Base-by-base conservation (phyloP, 2,113 vertebrate genomes). In the Peucedramus taeniatus region DNA sequence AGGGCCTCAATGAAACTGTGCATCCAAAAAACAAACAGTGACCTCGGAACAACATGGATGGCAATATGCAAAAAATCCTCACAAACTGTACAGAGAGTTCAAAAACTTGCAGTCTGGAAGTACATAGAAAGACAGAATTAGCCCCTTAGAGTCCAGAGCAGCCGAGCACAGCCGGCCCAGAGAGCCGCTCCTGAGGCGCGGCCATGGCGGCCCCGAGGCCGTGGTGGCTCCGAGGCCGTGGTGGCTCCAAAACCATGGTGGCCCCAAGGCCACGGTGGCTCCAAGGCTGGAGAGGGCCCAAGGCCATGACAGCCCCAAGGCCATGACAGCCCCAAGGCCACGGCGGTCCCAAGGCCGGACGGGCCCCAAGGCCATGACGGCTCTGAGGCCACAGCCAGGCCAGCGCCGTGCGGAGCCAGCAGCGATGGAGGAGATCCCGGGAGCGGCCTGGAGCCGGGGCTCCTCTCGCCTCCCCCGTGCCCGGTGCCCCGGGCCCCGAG, bases 81-180 rank as follows among this genome's bases (percentile, higher is more conserved):
- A 98, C 98, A 98, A 98, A 97, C 97, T 98, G 96, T 98, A 99
- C 98, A 98, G 97, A 97, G 97, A 98, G 97, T 97, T 97, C 97
- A 96, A 98, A 98, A 98, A 98, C 98, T 98, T 97, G 98, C 98
- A 98, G 97, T 98, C 97, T 98, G 97, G 98, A 98, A 98, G 98
- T 98, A 98, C 98, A 97, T 96, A 98, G 87, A 93, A 97, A 98
- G 97, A 98, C 98, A 98, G 97, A 98, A 92, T 97, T 89, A 97
- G 98, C 98, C 98, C 98, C 93, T 61, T 37, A 28, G 84, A 91
- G 96, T 96, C 96, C 94, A 77, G 72, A 18, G 92, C 31, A 45
- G 95, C 95, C 81, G 89, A 83, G 51, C 7, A 77, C 33, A 23
- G 68, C 96, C 87, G 16, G 49, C 35, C 71, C 21, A 14, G 83